Conservation (phyloP, 2,888 invertebrate species). For the Helicoverpa assulta region DNA sequence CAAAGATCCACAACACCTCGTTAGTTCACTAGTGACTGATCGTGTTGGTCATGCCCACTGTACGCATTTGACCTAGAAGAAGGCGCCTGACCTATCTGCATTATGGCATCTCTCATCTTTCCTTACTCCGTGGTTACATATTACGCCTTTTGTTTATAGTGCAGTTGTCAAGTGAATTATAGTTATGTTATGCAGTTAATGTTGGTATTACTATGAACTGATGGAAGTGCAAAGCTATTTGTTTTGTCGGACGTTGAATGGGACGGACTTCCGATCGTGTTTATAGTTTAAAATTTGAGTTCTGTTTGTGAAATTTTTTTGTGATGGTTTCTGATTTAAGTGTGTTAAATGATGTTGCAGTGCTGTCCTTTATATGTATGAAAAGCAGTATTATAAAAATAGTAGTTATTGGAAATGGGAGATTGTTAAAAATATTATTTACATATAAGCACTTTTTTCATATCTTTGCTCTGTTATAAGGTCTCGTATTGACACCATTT, state of each 20-base stretch:
- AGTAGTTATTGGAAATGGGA: background rate
- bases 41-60: too few relatives aligned
- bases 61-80: too few relatives aligned
- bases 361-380: background rate
- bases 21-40: too few relatives aligned
- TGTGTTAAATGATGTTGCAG: background rate
- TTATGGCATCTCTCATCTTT: too few relatives aligned
- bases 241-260: conserved; percentile 15
- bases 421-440: too few relatives aligned
- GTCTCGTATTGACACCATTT: too few relatives aligned
- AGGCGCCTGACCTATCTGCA: too few relatives aligned
- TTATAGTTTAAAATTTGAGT: conserved; percentile 11
- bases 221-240: conserved; percentile 23
- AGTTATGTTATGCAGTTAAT: conserved; percentile 59
- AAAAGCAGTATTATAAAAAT: background rate
- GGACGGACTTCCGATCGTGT: conserved; percentile 6
- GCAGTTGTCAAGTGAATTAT: conserved; percentile 54
- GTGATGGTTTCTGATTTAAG: background rate
- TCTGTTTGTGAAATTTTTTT: background rate
- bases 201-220: conserved; percentile 47
- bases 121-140: background rate
- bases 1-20: too few relatives aligned
- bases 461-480: too few relatives aligned
- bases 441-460: too few relatives aligned
- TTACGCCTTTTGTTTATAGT: conserved; percentile 59